Conservation (phyloP, 2,888 invertebrate species). For the Drosophila atripex region DNA sequence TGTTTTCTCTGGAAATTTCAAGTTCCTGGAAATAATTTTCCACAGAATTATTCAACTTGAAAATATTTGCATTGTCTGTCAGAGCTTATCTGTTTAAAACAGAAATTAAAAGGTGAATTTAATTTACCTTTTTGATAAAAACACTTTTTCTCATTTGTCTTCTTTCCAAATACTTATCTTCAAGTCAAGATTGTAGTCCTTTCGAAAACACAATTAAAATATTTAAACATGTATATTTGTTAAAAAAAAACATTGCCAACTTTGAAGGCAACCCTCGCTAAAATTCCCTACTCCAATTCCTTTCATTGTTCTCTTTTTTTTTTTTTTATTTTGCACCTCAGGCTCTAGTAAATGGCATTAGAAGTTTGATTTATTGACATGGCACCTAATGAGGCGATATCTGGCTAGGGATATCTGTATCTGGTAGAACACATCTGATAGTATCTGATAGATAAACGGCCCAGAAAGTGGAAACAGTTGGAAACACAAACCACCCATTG, state of each 20-base stretch:
- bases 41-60: background rate
- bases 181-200: background rate
- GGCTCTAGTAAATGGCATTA: conserved; percentile 29
- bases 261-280: conserved; percentile 1
- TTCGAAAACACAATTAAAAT: too few species aligned
- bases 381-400: conserved; percentile 1
- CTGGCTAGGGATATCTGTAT: background rate
- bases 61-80: background rate
- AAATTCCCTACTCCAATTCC: conserved; percentile 17
- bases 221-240: too few species aligned
- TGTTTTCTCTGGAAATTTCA: background rate
- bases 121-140: too few species aligned
- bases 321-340: conserved; percentile 13
- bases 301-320: background rate
- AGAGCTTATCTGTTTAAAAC: background rate
- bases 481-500: conserved; percentile 35
- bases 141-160: too few species aligned
- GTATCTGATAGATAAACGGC: conserved; percentile 1
- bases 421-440: background rate
- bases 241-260: too few species aligned
- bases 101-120: too few species aligned
- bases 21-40: background rate
- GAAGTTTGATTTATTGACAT: conserved; percentile 44
- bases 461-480: conserved; percentile 24
- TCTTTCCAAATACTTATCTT: background rate